Evolutionary conservation across 2,797 vertebrate species (phyloP).

Genomic region (Cheirogaleus major): DNA sequence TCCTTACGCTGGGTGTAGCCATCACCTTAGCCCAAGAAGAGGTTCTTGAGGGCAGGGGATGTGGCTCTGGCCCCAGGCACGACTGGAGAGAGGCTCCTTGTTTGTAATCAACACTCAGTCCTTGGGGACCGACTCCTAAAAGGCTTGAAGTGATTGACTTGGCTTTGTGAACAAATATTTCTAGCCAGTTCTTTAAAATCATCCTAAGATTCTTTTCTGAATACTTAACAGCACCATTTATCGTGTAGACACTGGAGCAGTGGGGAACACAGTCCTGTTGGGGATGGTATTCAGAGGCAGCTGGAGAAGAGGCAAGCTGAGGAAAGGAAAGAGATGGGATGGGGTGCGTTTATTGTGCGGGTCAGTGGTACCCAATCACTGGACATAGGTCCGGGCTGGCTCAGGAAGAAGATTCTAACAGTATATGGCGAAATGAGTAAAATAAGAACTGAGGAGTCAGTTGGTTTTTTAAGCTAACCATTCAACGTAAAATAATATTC

Average conservation of each 20-base stretch:
- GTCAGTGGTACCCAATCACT: fast-evolving
- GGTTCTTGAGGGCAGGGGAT: not conserved
- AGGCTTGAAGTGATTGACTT: not conserved
- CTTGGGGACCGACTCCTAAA: not conserved
- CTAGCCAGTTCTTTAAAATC: not conserved
- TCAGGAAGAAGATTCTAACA: not conserved
- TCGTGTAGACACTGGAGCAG: fast-evolving
- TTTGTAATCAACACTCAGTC: not conserved
- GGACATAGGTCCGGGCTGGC: not conserved
- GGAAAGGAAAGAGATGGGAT: not conserved
- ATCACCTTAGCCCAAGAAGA: not conserved
- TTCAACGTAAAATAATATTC: not conserved
- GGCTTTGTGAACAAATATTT: not conserved
- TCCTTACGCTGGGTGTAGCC: not conserved
- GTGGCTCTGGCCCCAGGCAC: not conserved
- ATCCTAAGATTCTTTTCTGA: not conserved
- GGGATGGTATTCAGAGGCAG: not conserved
- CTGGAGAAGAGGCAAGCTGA: not conserved
- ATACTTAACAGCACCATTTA: not conserved
- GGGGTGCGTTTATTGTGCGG: fast-evolving
- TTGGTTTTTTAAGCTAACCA: not conserved
- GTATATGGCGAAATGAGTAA: not conserved
- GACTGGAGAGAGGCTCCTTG: not conserved
- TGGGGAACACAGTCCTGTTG: not conserved
- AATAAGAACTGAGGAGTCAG: not conserved